Evolutionary conservation across 2,888 invertebrate genomes (phyloP), one percentile per base, ranked within the genome.

Genomic region (Pollenia labialis): DNA sequence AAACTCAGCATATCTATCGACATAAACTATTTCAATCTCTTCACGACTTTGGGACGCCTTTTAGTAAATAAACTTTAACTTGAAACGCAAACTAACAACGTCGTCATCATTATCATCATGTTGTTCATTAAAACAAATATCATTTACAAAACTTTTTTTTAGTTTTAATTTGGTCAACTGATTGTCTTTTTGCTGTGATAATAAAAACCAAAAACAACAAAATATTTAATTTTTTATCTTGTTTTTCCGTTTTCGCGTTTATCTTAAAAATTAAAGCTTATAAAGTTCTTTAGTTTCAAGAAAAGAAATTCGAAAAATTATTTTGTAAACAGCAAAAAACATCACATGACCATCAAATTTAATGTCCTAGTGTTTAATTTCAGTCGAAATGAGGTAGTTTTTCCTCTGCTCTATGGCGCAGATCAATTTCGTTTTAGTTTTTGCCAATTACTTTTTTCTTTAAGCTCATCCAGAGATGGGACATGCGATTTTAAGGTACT

Each of bases 41-140:
- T 40, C 50, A 54, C 81, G 81, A 85, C 85, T 74, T 72, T 62
- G 16, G 48, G 85, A 54, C 85, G 81, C 77, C 81, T 72, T 60
- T 58, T 44, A 50, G 44, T 40, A 79, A 64, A 72, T 18, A 60
- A 72, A 74, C 16, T 84, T 79, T 68, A 54, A 60, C 14, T 56
- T 60, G 32, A 52, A 32, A 18, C 9, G n/a, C 14, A 58, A 52
- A 60, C 58, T 16, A 50, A 12, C 50, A 84, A 72, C 58, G 23
- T 52, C 32, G 74, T 66, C 62, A 69, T 14, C 18, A 54, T 50
- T 32, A 50, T 40, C 48, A 50, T 68, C 4, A 7, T 32, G 52
- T 2, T 50, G 23, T 1, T 60, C 8, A 14, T 16, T 11, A 18
- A 44, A 42, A 23, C 12, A n/a, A 44, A 60, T 52, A 50, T 60